Conservation (phyloP, 1,140 invertebrate species). For the Papilio dardanus region DNA sequence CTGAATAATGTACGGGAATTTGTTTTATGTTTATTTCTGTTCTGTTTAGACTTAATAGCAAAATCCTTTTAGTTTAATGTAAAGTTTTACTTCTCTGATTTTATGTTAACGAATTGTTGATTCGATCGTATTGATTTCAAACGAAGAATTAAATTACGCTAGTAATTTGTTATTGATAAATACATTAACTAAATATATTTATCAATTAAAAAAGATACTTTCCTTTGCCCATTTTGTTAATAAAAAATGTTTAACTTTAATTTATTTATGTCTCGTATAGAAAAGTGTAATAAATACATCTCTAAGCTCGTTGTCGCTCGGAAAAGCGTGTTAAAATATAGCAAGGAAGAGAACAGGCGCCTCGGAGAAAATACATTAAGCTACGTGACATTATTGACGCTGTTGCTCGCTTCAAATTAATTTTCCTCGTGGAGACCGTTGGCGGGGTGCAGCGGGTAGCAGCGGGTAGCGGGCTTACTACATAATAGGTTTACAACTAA, state of each 20-base stretch:
- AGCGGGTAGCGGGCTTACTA: neutral
- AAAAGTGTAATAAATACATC: neutral
- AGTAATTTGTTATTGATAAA: neutral
- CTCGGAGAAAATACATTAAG: slow-evolving; percentile 26
- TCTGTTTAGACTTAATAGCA: slow-evolving; percentile 24
- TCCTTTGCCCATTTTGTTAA: neutral
- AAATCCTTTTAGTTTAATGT: slow-evolving; percentile 24
- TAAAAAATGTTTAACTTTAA: neutral
- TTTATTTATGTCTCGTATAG: neutral
- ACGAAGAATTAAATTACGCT: neutral
- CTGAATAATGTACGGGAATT: slow-evolving; percentile 18
- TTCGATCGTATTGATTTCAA: neutral
- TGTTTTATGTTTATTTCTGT: slow-evolving; percentile 16
- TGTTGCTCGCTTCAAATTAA: slow-evolving; percentile 13
- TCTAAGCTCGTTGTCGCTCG: neutral
- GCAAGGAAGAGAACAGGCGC: neutral
- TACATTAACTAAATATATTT: neutral
- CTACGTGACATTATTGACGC: slow-evolving; percentile 29
- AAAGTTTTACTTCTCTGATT: neutral
- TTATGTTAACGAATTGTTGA: neutral
- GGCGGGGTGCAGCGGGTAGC: no score
- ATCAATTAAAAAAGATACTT: neutral
- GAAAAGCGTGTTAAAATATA: slow-evolving; percentile 2
- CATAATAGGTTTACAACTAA: slow-evolving; percentile 35
- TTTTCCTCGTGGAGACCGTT: neutral